phyloP scores from a whole-genome alignment of 2,797 vertebrate genomes.

The Choloepus didactylus region DNA sequence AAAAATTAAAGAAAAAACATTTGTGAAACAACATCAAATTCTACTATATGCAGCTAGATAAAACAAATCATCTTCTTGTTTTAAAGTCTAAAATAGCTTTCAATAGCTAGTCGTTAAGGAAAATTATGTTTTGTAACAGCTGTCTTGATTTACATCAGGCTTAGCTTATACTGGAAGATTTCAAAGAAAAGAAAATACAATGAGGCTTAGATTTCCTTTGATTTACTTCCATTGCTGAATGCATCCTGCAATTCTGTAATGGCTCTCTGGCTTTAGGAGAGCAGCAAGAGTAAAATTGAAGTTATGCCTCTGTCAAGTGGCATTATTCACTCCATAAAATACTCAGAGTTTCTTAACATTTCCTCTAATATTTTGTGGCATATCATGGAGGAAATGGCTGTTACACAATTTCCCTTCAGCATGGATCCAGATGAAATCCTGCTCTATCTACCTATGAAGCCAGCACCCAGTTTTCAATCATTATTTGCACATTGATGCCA shows the following conservation, averaged over 20 bases:
- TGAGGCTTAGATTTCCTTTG: not conserved
- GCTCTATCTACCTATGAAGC: not conserved
- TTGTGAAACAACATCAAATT: not conserved
- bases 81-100: constrained; percentile 38
- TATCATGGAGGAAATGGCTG: not conserved
- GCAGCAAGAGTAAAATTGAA: not conserved
- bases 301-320: not conserved
- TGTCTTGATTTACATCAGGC: not conserved
- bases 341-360: not conserved
- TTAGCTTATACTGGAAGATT: not conserved
- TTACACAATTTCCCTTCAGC: not conserved
- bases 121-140: not conserved
- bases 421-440: constrained; percentile 6
- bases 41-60: not conserved
- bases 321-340: constrained; percentile 24
- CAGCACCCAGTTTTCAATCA: constrained; percentile 6
- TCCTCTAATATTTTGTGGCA: constrained; percentile 26
- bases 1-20: too few species aligned
- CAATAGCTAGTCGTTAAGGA: not conserved
- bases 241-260: not conserved
- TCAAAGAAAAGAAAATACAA: constrained; percentile 16
- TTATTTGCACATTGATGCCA: not conserved
- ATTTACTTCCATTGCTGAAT: not conserved
- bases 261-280: not conserved
- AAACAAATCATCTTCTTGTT: not conserved